phyloP scores from a whole-genome alignment of 2,888 invertebrate species.

The Kuschelorhynchus macadamiae region DNA sequence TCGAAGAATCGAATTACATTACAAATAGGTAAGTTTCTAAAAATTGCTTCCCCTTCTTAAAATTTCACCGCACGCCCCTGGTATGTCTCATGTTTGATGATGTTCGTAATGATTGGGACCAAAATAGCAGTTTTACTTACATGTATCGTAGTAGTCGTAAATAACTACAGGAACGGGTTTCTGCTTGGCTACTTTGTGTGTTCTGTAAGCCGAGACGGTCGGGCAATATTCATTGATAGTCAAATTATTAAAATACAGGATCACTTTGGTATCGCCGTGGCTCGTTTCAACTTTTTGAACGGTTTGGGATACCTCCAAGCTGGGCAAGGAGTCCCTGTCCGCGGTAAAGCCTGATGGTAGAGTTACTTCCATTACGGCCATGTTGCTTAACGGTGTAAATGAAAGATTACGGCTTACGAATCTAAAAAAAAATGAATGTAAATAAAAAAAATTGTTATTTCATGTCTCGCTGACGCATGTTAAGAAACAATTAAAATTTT shows the following conservation, averaged over 20 bases:
- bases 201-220: slow-evolving; percentile 86
- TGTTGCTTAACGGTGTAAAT: slow-evolving; percentile 83
- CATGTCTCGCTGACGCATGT: too few relatives aligned
- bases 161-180: slow-evolving; percentile 88
- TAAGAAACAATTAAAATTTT: too few relatives aligned
- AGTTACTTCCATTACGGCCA: slow-evolving; percentile 91
- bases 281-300: slow-evolving; percentile 80
- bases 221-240: slow-evolving; percentile 79
- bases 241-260: slow-evolving; percentile 82
- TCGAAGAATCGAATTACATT: too few relatives aligned
- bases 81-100: too few relatives aligned
- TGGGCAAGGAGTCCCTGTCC: slow-evolving; percentile 81
- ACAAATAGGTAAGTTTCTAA: too few relatives aligned
- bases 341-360: slow-evolving; percentile 93
- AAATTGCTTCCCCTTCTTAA: too few relatives aligned
- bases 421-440: too few relatives aligned
- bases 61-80: too few relatives aligned
- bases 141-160: slow-evolving; percentile 93
- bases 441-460: too few relatives aligned
- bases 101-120: too few relatives aligned
- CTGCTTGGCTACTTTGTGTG: slow-evolving; percentile 87
- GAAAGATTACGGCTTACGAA: slow-evolving; percentile 74
- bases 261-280: slow-evolving; percentile 76
- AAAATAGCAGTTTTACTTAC: slow-evolving; percentile 74
- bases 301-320: slow-evolving; percentile 72